These are phyloP conservation scores for Lepidothrix coronata DNA, from an alignment of 2,113 vertebrate species.

Conservation along the genomic window DNA sequence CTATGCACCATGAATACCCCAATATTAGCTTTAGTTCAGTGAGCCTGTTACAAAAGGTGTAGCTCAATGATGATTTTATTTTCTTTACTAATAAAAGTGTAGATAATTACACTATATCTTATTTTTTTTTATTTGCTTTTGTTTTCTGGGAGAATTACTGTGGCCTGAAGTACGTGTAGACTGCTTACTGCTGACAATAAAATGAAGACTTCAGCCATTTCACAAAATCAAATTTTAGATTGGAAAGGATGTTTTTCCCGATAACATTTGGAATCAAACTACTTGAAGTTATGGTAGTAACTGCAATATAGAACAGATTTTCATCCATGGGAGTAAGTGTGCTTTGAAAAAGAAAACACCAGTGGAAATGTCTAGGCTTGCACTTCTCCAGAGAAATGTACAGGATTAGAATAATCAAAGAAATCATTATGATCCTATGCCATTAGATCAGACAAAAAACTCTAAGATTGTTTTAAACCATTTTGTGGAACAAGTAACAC, in stretches of 20 bases:
- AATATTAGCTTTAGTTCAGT: background rate
- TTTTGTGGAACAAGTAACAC: background rate
- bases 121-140: background rate
- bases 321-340: background rate
- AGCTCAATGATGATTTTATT: background rate
- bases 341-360: background rate
- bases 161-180: background rate
- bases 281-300: background rate
- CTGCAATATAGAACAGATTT: background rate
- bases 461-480: background rate
- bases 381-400: background rate
- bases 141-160: background rate
- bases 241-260: background rate
- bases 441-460: background rate
- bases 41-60: background rate
- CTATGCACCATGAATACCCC: background rate
- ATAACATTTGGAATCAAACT: background rate
- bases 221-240: background rate
- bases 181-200: background rate
- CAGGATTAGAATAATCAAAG: background rate
- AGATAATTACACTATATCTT: background rate
- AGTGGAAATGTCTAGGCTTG: background rate
- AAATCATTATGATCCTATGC: background rate
- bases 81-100: background rate
- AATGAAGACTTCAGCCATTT: background rate